Base-by-base conservation (phyloP, 2,888 invertebrate species). In the Heliconius ethilla region DNA sequence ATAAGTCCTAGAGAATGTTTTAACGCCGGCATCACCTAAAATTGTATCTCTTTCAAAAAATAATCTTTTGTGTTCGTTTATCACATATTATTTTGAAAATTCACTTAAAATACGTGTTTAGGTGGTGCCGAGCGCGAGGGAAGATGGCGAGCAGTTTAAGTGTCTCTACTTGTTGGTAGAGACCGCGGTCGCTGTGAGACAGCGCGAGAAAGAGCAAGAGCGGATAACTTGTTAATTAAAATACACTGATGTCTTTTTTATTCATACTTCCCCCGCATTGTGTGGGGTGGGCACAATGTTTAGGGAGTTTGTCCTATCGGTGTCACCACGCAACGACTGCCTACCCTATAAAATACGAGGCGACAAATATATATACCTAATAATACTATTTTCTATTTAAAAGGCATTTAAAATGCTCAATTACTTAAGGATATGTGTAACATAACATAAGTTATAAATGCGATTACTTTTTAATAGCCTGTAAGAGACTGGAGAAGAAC, bases 11-110 rank as follows among this genome's bases (percentile, higher is more conserved):
- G n/a, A n/a, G n/a, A n/a, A n/a, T 88, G 90, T 91, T 91, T 92
- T 92, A 91, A 92, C 88, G 87, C 92, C 92, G 92, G 92, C 92
- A 90, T 90, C 92, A 91, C 90, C 92, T 91, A 90, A 85, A 81
- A 78, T 74, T 63, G 62, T 74, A 72, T 72, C n/a, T 63, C 0
- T 65, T 62, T 63, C 7, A 33, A 55, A 33, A 55, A 51, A n/a
- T 1, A 22, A n/a, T 33, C 22, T 9, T 33, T 27, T 9, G 7
- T 10, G 15, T 27, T 40, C 27, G 7, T 72, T 59, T 59, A 22
- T 37, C 7, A 6, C 5, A 7, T 59, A 27, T 59, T 37, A 25
- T 3, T 29, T 72, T 11, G 33, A 25, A 59, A 72, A 72, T 72
- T 59, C 22, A 72, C 25, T 33, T 25, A 45, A 45, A 62, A 65